Conservation (phyloP, 2,797 vertebrate genomes). For the Alosa sapidissima region DNA sequence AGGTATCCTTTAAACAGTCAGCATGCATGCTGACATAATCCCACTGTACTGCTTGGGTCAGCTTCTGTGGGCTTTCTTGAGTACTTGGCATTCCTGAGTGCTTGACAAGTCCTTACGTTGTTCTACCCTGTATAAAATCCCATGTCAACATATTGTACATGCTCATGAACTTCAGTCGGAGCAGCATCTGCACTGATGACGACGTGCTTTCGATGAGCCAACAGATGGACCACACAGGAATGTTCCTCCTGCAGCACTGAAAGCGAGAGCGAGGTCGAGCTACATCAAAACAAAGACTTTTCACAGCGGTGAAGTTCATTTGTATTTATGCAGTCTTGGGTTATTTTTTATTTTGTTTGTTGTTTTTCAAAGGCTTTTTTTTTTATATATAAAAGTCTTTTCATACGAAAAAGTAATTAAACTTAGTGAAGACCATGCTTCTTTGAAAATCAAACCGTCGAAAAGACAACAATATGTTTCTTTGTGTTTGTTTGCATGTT, state of each 20-base stretch:
- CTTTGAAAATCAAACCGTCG: slow-evolving; percentile 19
- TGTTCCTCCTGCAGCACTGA: background rate
- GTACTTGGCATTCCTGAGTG: background rate
- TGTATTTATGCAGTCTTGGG: background rate
- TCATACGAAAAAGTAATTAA: background rate
- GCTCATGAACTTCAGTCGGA: background rate
- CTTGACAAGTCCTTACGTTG: background rate
- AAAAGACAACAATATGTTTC: background rate
- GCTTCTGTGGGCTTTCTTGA: background rate
- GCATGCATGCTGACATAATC: background rate
- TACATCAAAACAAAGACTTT: background rate
- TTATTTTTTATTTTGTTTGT: background rate
- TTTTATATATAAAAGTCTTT: background rate
- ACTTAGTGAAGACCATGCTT: background rate
- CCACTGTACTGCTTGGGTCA: background rate
- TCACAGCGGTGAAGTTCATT: background rate
- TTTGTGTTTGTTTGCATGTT: background rate
- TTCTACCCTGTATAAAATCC: background rate
- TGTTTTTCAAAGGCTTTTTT: slow-evolving; percentile 6
- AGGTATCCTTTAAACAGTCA: background rate
- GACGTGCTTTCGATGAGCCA: background rate
- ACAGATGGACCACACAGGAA: background rate
- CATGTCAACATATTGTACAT: slow-evolving; percentile 6
- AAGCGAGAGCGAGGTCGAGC: background rate
- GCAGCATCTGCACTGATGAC: slow-evolving; percentile 9